These are phyloP conservation scores for Polyploca ridens DNA, from an alignment of 2,888 invertebrate genomes.

Conservation along the genomic window DNA sequence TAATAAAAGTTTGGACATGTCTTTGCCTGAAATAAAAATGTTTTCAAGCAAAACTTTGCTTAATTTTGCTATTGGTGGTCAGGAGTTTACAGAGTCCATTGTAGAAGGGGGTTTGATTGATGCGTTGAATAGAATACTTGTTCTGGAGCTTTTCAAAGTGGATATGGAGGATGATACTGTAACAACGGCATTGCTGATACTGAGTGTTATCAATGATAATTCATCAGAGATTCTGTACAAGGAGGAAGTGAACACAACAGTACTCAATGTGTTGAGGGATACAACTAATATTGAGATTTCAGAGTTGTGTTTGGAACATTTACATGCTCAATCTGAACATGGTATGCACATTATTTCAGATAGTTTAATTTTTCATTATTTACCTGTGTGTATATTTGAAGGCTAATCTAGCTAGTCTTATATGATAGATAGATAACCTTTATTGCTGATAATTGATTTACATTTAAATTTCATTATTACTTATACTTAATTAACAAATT, in stretches of 20 bases:
- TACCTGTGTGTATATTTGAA: no score
- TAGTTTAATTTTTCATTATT: no score
- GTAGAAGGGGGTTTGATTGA: slow-evolving; percentile 83
- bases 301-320: slow-evolving; percentile 90
- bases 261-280: slow-evolving; percentile 86
- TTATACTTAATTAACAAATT: no score
- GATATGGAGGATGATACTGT: slow-evolving; percentile 83
- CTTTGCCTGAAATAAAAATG: slow-evolving; percentile 83
- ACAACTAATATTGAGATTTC: slow-evolving; percentile 89
- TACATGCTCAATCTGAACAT: slow-evolving; percentile 91
- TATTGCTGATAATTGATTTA: no score
- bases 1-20: slow-evolving; percentile 52
- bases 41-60: slow-evolving; percentile 90
- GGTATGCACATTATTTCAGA: slow-evolving; percentile 75
- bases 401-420: no score
- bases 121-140: slow-evolving; percentile 80
- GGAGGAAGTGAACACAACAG: slow-evolving; percentile 80
- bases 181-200: slow-evolving; percentile 82
- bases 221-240: slow-evolving; percentile 85
- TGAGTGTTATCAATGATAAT: slow-evolving; percentile 87
- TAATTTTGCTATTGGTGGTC: slow-evolving; percentile 91
- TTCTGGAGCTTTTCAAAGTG: slow-evolving; percentile 72
- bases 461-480: no score
- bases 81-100: slow-evolving; percentile 85
- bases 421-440: no score